Conservation (phyloP, 1,140 invertebrate genomes). For the Brachionus rubens region DNA sequence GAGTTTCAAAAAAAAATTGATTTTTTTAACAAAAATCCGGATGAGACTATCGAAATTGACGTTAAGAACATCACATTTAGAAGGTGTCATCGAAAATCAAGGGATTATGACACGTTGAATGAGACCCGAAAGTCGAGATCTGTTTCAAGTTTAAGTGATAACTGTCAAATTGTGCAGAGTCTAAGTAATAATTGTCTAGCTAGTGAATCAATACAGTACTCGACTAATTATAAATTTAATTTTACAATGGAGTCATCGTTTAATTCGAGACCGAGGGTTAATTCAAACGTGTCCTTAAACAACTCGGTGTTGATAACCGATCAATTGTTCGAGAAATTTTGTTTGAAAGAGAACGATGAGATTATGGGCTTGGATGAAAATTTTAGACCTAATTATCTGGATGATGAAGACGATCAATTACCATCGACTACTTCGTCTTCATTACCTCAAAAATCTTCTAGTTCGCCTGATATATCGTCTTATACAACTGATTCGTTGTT, state of each 20-base stretch:
- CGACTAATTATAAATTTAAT: no score
- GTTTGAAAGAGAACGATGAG: background rate
- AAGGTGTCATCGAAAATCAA: background rate
- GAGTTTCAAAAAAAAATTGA: conserved; percentile 36
- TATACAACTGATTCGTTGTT: conserved; percentile 25
- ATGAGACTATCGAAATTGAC: background rate
- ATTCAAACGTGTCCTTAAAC: background rate
- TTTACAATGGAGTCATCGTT: background rate
- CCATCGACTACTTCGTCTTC: background rate
- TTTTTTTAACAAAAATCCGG: conserved; percentile 14
- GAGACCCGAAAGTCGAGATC: background rate
- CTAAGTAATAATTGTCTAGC: background rate
- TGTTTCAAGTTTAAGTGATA: background rate
- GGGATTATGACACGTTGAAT: conserved; percentile 8
- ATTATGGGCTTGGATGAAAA: conserved; percentile 16
- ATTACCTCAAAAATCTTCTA: background rate
- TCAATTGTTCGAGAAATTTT: conserved; percentile 35
- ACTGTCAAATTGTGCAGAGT: background rate
- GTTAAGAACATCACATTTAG: background rate
- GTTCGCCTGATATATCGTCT: background rate
- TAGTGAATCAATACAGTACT: background rate
- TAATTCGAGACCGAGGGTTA: background rate
- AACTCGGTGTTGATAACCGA: background rate
- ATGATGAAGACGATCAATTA: background rate
- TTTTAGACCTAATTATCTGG: background rate